These are phyloP conservation scores for Trichoplusia ni DNA, from an alignment of 1,140 invertebrate genomes.

Conservation along the genomic window DNA sequence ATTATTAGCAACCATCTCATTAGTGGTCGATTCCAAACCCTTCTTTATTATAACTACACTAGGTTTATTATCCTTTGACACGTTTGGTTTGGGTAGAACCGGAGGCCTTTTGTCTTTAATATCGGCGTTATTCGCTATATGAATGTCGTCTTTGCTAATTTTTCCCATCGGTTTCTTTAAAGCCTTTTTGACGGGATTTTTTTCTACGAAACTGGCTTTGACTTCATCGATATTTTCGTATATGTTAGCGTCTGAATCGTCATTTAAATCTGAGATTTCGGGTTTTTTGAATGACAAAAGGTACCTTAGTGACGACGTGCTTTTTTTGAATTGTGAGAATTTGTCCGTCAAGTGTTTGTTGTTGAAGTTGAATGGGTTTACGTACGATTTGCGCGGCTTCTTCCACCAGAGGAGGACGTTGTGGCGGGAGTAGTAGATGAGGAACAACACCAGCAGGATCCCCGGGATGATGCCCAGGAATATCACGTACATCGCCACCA, in stretches of 20 bases:
- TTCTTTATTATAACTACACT: conserved; percentile 84
- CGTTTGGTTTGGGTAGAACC: conserved; percentile 11
- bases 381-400: conserved; percentile 87
- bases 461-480: conserved; percentile 92
- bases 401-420: conserved; percentile 85
- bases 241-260: no score
- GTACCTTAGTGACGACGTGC: conserved; percentile 42
- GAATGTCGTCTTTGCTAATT: conserved; percentile 56
- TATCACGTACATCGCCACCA: conserved; percentile 89
- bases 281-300: conserved; percentile 46
- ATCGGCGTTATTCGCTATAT: conserved; percentile 40
- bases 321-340: conserved; percentile 40
- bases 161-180: conserved; percentile 31
- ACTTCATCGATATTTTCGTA: conserved; percentile 12
- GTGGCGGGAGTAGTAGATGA: conserved; percentile 88
- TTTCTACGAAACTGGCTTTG: neutral
- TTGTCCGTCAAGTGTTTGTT: conserved; percentile 37
- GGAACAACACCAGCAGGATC: conserved; percentile 83
- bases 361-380: conserved; percentile 72
- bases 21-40: conserved; percentile 87
- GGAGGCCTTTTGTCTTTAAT: conserved; percentile 4
- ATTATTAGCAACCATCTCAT: conserved; percentile 67
- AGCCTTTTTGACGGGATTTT: neutral
- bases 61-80: conserved; percentile 40
- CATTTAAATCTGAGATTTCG: no score